These are phyloP conservation scores for Theropithecus gelada DNA, from an alignment of 2,113 vertebrate genomes.

Conservation along the genomic window DNA sequence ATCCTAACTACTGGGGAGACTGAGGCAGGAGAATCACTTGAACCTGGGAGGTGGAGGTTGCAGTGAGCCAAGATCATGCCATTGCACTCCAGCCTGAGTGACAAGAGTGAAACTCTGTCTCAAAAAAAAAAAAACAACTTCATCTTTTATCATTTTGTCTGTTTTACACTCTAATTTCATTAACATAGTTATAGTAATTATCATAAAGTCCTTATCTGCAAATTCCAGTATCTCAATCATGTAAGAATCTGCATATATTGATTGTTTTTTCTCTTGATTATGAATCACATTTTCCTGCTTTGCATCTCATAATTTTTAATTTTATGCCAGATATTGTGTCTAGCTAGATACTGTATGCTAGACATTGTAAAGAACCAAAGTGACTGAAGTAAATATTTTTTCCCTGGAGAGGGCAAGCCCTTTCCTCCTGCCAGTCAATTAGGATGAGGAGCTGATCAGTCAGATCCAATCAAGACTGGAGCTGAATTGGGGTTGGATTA, in stretches of 20 bases:
- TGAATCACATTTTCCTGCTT: not conserved
- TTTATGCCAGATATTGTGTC: not conserved
- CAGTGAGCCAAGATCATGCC: too few species aligned
- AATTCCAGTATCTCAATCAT: not conserved
- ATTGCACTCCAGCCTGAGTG: too few species aligned
- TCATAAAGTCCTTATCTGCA: not conserved
- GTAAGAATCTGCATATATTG: not conserved
- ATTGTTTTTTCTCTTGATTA: not conserved
- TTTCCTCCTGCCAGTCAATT: not conserved
- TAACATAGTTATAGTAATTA: not conserved
- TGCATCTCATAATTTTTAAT: not conserved
- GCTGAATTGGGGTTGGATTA: not conserved
- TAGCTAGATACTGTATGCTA: too few species aligned
- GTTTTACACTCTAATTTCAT: not conserved
- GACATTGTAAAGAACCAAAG: not conserved
- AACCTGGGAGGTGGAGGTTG: too few species aligned
- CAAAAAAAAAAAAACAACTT: too few species aligned
- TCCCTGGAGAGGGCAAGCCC: not conserved
- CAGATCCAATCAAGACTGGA: not conserved
- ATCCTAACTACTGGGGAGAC: too few species aligned
- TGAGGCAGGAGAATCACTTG: too few species aligned
- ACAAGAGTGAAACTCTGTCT: too few species aligned
- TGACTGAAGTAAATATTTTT: not conserved
- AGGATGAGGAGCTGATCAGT: not conserved
- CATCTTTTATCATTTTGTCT: not conserved